Base-by-base conservation (phyloP, 2,888 invertebrate genomes). In the Tenthredo mesomela region DNA sequence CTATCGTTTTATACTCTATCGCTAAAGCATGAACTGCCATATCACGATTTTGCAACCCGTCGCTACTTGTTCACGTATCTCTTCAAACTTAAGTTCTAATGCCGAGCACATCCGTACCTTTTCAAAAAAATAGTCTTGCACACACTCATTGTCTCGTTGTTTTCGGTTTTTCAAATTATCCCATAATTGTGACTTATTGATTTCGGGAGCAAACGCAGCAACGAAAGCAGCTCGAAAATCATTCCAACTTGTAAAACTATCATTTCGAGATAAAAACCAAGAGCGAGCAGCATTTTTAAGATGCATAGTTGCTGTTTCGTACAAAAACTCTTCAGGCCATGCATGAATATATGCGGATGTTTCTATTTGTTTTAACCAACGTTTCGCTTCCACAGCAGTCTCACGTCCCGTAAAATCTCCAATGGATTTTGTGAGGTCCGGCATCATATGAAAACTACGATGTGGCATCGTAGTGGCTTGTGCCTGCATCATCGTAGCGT, bases 401-500 rank as follows among this genome's bases (percentile, higher is more conserved):
- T 61, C 61, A 25, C 61, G 21, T 21, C 58, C 21, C 10, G 61
- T 61, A 25, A 61, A 61, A 61, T 61, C 61, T 25, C 61, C 61
- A 25, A 61, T 25, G 2, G 61, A 61, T 61, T 61, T 61, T 61
- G 61, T 61, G 25, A 61, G 61, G 9, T 61, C 61, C 10, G 61
- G 61, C 61, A 61, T 61, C 61, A 61, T 25, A 61, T 61, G 61
- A 25, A 1, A 61, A 61, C 61, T 61, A 3, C 61, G 61, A 61
- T 61, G 61, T 2, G 25, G 25, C 9, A 9, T 10, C 9, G 61
- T 10, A 7, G 25, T 2, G 2, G 61, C 2, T 2, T 61, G 61
- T 9, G 61, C 61, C 61, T 61, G 61, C 61, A 61, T 61, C 61
- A 61, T 61, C 61, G 61, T 61, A 61, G 61, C 61, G 12, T 61